Evolutionary conservation across 2,113 vertebrate species (phyloP).

Genomic region (Merops nubicus): DNA sequence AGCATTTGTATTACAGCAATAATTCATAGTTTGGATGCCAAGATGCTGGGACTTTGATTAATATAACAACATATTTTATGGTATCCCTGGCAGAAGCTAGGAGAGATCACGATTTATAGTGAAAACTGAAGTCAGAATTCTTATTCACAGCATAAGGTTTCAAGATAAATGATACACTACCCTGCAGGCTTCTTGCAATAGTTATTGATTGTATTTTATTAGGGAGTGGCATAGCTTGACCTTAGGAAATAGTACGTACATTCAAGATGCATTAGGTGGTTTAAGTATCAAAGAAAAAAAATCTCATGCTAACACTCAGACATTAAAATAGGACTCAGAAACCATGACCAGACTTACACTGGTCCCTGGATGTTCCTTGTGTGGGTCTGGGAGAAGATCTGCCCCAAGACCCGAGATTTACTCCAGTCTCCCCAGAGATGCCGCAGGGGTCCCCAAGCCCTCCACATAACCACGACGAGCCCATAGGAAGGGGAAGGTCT

Average conservation of each 20-base stretch:
- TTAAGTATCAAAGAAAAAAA: neutral
- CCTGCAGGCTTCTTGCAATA: neutral
- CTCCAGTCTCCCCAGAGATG: neutral
- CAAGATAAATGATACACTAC: constrained; percentile 43
- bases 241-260: constrained; percentile 43
- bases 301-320: neutral
- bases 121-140: constrained; percentile 41
- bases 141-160: constrained; percentile 35
- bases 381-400: neutral
- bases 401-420: neutral
- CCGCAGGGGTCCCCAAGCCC: neutral
- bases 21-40: constrained; percentile 41
- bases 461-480: neutral
- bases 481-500: neutral
- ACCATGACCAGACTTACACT: neutral
- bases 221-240: constrained; percentile 13
- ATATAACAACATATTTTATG: constrained; percentile 41
- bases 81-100: constrained; percentile 46
- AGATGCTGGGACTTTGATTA: constrained; percentile 56
- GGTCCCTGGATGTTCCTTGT: neutral
- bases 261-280: constrained; percentile 1
- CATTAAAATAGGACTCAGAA: neutral
- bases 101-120: constrained; percentile 37
- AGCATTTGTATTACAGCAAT: constrained; percentile 48
- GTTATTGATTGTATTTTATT: constrained; percentile 55